Evolutionary conservation across 53 echinoderm and acorn worm genomes (phyloP).

Genomic region (Mesocentrotus franciscanus): DNA sequence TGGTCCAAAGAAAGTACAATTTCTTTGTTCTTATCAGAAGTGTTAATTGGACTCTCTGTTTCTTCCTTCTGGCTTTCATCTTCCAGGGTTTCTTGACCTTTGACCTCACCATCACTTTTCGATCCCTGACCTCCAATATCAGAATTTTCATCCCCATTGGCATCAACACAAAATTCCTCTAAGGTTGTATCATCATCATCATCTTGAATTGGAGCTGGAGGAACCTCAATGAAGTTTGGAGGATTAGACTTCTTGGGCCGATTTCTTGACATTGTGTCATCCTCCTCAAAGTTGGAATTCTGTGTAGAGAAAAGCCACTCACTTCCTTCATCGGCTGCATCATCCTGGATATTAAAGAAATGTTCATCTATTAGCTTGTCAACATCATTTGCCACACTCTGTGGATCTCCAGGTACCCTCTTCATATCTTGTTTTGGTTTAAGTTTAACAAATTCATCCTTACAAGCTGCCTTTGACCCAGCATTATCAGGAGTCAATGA

Average conservation of each 20-base stretch:
- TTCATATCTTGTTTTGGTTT: not conserved
- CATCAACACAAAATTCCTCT: not conserved
- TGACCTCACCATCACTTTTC: not conserved
- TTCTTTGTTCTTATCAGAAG: conserved; percentile 43
- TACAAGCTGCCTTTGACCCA: not conserved
- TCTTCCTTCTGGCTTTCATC: not conserved
- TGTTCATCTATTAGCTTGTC: conserved; percentile 10
- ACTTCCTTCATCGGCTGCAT: not conserved
- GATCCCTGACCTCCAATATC: not conserved
- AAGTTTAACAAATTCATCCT: not conserved
- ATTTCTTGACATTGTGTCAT: not conserved
- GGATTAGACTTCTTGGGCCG: not conserved
- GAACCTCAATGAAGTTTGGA: not conserved
- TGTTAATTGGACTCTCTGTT: no score
- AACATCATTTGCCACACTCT: not conserved
- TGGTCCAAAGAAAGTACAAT: no score
- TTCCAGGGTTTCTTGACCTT: not conserved
- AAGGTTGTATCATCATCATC: not conserved
- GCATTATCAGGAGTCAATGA: not conserved
- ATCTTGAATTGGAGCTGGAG: not conserved
- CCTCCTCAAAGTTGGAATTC: not conserved
- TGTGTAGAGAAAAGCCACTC: not conserved
- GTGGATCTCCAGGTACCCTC: not conserved
- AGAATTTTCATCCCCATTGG: not conserved
- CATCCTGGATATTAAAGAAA: conserved; percentile 7